Evolutionary conservation across 1,140 invertebrate species (phyloP), one percentile per base, ranked within the genome.

Genomic region (Sycobia sp.): DNA sequence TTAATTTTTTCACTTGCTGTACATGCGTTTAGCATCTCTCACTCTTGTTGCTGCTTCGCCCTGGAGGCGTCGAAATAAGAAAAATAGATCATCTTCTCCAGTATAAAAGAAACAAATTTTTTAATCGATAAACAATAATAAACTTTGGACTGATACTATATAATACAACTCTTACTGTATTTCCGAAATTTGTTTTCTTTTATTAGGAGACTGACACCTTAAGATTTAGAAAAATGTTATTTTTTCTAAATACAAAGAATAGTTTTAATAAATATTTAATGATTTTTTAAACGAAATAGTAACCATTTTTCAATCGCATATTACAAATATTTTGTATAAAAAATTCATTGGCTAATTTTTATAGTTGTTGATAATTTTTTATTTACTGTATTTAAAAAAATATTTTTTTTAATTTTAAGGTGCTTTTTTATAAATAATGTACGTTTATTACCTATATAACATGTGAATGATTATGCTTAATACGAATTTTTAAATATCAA

Each of bases 361-460:
- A 60, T 14, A 22, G 53, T 47, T 61, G 50, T 62, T 62, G 8
- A 61, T 13, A 22, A 49, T 46, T 61, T 46, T 54, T 54, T 38
- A n/a, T 62, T 13, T 18, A 44, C 11, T 53, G 14, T 34, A 34
- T 51, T 62, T 27, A n/a, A 38, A 14, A 44, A 36, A n/a, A 49
- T 51, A 34, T 61, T 54, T 62, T 61, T 61, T 61, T 61, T 18
- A 61, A 62, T 62, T 55, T 49, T 62, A 56, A 62, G 61, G 61
- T 56, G 61, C 61, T 62, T 41, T 46, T 62, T 62, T 54, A 46
- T 32, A 29, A 38, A 22, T 38, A 27, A 43, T 32, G n/a, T 47
- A 41, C 49, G 60, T 55, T 20, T 10, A 54, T 46, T 38, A 20
- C 50, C 55, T 55, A 49, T 54, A 41, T 27, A 43, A 61, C 4